phyloP scores from a whole-genome alignment of 2,888 invertebrate genomes.

The Drosophila maculinotata region DNA sequence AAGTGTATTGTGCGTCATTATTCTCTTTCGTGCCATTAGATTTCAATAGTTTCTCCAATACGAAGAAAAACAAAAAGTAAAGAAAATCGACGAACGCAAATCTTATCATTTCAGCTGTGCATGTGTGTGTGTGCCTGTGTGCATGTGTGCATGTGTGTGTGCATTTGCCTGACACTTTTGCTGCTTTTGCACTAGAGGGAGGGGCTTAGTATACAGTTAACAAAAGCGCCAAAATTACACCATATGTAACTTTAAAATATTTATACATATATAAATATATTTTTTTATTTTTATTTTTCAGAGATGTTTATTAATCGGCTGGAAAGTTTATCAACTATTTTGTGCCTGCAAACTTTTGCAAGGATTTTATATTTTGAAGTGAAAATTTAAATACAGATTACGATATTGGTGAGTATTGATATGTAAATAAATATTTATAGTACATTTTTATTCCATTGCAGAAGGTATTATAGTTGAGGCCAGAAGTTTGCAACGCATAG shows the following conservation, averaged over 20 bases:
- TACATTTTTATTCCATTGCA: no score
- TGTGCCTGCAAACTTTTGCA: no score
- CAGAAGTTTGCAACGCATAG: no score
- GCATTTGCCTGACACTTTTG: neutral
- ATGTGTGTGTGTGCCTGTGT: neutral
- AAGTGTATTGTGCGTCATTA: slow-evolving; percentile 82
- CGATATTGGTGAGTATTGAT: no score
- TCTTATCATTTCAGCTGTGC: slow-evolving; percentile 54
- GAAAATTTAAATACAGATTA: no score
- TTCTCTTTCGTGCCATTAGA: slow-evolving; percentile 85
- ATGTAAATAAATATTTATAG: no score
- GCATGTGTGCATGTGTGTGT: slow-evolving; percentile 3
- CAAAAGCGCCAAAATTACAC: neutral
- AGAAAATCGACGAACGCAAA: slow-evolving; percentile 52
- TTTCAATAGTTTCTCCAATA: slow-evolving; percentile 83
- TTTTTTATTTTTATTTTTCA: no score
- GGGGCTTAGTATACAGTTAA: slow-evolving; percentile 22
- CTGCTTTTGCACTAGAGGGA: neutral
- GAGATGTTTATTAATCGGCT: no score
- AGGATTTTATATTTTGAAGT: no score
- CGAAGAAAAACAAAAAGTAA: slow-evolving; percentile 40
- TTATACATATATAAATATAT: no score
- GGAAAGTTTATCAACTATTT: no score
- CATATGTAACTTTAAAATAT: neutral
- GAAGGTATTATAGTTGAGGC: no score